These are phyloP conservation scores for Agrochola lota DNA, from an alignment of 2,888 invertebrate genomes.

Conservation along the genomic window DNA sequence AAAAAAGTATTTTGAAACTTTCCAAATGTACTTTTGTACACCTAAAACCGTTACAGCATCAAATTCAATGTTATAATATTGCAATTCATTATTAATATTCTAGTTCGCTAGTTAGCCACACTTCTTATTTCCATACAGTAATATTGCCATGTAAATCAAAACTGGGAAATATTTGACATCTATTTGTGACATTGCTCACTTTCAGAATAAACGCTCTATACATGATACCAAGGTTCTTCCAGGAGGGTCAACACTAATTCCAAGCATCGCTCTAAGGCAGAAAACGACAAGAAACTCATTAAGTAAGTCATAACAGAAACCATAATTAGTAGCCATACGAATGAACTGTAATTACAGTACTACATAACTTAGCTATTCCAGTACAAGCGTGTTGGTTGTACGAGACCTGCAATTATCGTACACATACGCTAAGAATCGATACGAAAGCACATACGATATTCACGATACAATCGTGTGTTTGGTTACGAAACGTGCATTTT, in stretches of 20 bases:
- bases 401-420: conserved; percentile 37
- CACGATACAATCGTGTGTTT: conserved; percentile 23
- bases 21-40: too few relatives aligned
- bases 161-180: too few relatives aligned
- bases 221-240: neutral
- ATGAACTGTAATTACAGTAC: conserved; percentile 37
- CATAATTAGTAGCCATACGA: conserved; percentile 37
- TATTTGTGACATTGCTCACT: too few relatives aligned
- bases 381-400: conserved; percentile 23
- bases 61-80: too few relatives aligned
- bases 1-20: too few relatives aligned
- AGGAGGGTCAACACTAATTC: neutral
- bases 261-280: neutral
- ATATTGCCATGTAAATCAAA: too few relatives aligned
- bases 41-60: too few relatives aligned
- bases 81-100: too few relatives aligned
- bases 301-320: conserved; percentile 16
- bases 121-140: too few relatives aligned
- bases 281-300: conserved; percentile 3
- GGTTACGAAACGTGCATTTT: conserved; percentile 14
- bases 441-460: conserved; percentile 36
- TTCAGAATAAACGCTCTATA: too few relatives aligned
- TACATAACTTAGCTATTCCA: conserved; percentile 20
- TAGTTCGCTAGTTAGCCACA: too few relatives aligned
- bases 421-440: conserved; percentile 48